phyloP scores from a whole-genome alignment of 2,888 invertebrate genomes.

The Trissonchulus latispiculum region DNA sequence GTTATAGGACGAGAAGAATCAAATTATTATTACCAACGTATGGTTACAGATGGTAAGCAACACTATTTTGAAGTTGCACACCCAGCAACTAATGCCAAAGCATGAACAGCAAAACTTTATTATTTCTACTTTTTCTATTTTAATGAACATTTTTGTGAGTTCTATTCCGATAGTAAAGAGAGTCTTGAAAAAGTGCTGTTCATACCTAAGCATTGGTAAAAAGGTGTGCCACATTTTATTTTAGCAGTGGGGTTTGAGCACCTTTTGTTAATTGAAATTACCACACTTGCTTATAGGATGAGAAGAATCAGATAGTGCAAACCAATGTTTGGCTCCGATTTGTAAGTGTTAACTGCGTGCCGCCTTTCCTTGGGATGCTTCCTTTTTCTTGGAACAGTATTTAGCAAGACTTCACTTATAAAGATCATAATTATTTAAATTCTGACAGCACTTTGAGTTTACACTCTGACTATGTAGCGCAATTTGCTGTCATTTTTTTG shows the following conservation, averaged over 20 bases:
- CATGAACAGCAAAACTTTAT: no score
- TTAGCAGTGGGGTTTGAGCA: not conserved
- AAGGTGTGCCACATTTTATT: not conserved
- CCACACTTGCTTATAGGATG: slow-evolving; percentile 81
- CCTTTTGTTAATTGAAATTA: not conserved
- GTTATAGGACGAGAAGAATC: not conserved
- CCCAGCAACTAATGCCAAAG: no score
- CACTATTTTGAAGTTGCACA: no score
- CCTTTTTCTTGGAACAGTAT: no score
- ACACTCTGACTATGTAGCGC: no score
- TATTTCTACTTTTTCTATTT: no score
- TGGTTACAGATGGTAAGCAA: not conserved
- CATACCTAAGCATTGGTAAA: not conserved
- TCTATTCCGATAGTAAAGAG: not conserved
- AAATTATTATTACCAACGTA: not conserved
- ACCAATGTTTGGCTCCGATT: slow-evolving; percentile 96
- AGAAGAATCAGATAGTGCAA: slow-evolving; percentile 97
- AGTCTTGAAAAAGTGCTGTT: not conserved
- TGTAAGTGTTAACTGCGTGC: slow-evolving; percentile 60
- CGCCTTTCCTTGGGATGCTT: no score
- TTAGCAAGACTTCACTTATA: no score
- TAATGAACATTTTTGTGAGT: not conserved
- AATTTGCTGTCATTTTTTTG: no score
- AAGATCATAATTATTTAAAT: no score
- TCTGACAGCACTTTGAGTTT: no score